Evolutionary conservation across 2,888 invertebrate genomes (phyloP), one percentile per base, ranked within the genome.

Genomic region (Eristalinus aeneus): DNA sequence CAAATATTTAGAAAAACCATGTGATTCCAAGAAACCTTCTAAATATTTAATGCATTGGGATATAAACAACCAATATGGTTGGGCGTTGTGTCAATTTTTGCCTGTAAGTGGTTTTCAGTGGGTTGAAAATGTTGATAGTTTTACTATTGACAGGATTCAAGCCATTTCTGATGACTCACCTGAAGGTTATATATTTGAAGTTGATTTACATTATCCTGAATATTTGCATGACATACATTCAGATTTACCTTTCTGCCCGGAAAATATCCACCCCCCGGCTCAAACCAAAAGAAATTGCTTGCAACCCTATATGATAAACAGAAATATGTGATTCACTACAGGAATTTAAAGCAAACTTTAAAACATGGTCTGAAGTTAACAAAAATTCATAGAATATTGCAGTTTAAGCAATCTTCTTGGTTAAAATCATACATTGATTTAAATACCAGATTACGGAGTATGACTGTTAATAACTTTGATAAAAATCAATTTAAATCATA

Each of bases 41-140:
- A n/a, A n/a, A n/a, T n/a, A n/a, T n/a, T n/a, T n/a, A n/a, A n/a
- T n/a, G n/a, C n/a, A n/a, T 34, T 68, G 32, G 68, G 68, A 68
- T 16, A 20, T 68, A 20, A 68, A 68, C 32, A 68, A 68, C 20
- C 68, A 32, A 54, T 68, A 68, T 54, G 54, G 54, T 12, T 32
- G 9, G 16, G 68, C 32, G 1, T 10, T 54, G 54, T 10, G 12
- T 12, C 32, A 61, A 16, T 32, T 32, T 31, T 32, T 60, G 3
- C 60, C 60, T n/a, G n/a, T 12, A 11, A 31, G 60, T 4, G n/a
- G 12, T 32, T 31, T 32, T 31, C 12, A 31, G 8, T 61, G 9
- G 31, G 16, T 61, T n/a, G 61, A 31, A 32, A 54, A 68, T 54
- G n/a, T n/a, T n/a, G n/a, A n/a, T n/a, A n/a, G n/a, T n/a, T n/a